phyloP scores from a whole-genome alignment of 2,797 vertebrate genomes.

The Scyliorhinus canicula region DNA sequence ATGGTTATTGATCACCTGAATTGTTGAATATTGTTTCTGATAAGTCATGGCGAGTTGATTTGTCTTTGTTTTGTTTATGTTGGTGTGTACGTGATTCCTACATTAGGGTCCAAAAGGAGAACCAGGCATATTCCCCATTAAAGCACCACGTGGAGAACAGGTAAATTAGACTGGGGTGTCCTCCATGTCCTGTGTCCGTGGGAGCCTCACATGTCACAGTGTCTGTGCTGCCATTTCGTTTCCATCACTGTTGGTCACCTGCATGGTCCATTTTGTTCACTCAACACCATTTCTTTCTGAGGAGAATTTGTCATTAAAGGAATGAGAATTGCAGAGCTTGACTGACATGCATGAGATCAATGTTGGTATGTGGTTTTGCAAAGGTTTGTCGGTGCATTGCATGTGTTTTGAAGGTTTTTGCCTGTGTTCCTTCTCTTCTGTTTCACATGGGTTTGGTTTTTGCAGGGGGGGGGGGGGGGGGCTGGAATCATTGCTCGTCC shows the following conservation, averaged over 20 bases:
- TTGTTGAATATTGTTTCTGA: background rate
- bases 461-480: background rate
- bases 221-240: background rate
- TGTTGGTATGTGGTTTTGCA: too few species aligned
- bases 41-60: background rate
- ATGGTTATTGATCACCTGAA: background rate
- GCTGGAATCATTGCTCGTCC: background rate
- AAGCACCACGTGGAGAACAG: conserved; percentile 75
- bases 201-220: background rate
- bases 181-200: background rate
- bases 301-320: background rate
- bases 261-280: background rate
- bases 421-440: background rate
- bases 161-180: conserved; percentile 55
- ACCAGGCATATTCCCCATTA: conserved; percentile 80
- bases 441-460: background rate
- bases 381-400: background rate
- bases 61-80: background rate
- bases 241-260: background rate
- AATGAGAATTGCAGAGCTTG: background rate
- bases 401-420: background rate
- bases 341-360: background rate
- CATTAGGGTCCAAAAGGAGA: conserved; percentile 85
- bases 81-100: conserved; percentile 36
- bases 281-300: background rate